These are phyloP conservation scores for Agonopterix subpropinquella DNA, from an alignment of 2,888 invertebrate species.

Conservation along the genomic window DNA sequence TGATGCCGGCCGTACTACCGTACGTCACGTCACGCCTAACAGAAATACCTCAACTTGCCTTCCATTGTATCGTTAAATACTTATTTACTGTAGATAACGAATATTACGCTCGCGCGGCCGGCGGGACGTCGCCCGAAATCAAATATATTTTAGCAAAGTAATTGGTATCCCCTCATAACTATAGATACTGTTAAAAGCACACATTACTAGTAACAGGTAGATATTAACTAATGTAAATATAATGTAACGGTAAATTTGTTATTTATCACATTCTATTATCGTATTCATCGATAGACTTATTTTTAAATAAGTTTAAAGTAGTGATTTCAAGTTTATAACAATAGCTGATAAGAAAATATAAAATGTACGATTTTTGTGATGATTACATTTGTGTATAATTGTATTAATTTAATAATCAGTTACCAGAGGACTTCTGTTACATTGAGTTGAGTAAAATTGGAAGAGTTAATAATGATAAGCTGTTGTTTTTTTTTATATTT, in stretches of 20 bases:
- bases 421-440: conserved; percentile 69
- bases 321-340: conserved; percentile 61
- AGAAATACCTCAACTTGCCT: conserved; percentile 52
- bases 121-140: conserved; percentile 14
- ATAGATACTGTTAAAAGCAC: conserved; percentile 52
- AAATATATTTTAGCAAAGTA: not conserved
- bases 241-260: conserved; percentile 59
- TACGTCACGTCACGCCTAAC: conserved; percentile 3
- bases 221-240: conserved; percentile 64
- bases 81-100: conserved; percentile 14
- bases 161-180: conserved; percentile 23
- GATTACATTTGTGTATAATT: conserved; percentile 61
- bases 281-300: conserved; percentile 66
- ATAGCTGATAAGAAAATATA: conserved; percentile 45
- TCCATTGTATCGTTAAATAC: conserved; percentile 28
- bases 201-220: conserved; percentile 58
- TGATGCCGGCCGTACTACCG: not conserved
- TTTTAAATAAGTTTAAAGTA: conserved; percentile 65
- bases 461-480: conserved; percentile 55
- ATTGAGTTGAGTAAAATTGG: conserved; percentile 69
- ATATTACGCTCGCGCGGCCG: conserved; percentile 11
- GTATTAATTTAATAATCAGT: conserved; percentile 67
- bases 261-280: conserved; percentile 69
- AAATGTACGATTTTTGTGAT: conserved; percentile 58
- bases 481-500: conserved; percentile 64